Percentiles rank a stretch among this genome's conserved stretches.
Conservation (phyloP, 2,797 vertebrate species). For the Channa striata region DNA sequence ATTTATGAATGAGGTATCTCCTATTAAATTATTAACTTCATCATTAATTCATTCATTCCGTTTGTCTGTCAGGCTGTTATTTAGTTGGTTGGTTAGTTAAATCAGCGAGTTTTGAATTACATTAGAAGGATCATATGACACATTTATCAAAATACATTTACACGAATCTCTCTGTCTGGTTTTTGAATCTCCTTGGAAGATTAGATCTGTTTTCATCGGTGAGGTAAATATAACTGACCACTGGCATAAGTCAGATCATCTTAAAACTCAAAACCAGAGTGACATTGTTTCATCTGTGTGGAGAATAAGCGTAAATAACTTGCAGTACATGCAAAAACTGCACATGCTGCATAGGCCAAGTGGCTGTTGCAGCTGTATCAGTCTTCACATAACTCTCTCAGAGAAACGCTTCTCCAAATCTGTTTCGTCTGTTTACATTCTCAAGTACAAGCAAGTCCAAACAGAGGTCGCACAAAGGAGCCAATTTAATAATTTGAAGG, state of each 20-base stretch:
- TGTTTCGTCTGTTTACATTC: neutral
- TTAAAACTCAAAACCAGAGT: no score
- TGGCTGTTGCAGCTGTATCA: neutral
- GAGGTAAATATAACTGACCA: neutral
- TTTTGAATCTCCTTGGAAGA: neutral
- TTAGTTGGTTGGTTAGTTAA: neutral
- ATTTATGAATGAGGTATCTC: constrained; percentile 48
- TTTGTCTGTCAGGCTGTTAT: no score
- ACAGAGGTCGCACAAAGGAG: neutral
- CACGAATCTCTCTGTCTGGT: neutral
- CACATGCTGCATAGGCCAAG: neutral
- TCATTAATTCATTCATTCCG: neutral
- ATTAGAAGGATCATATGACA: no score
- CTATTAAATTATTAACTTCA: constrained; percentile 40
- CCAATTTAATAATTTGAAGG: constrained; percentile 3
- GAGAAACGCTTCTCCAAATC: no score
- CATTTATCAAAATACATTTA: neutral
- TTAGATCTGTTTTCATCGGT: neutral
- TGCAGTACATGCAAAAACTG: neutral
- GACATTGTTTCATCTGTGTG: no score
- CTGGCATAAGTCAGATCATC: neutral
- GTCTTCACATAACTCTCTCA: neutral
- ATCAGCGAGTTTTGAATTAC: neutral
- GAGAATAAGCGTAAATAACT: no score
- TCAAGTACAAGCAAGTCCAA: neutral